A percentile compares a stretch with the other conserved stretches of the same genome.
These are phyloP conservation scores for Heterotis niloticus DNA, from an alignment of 2,113 vertebrate species.

Conservation along the genomic window DNA sequence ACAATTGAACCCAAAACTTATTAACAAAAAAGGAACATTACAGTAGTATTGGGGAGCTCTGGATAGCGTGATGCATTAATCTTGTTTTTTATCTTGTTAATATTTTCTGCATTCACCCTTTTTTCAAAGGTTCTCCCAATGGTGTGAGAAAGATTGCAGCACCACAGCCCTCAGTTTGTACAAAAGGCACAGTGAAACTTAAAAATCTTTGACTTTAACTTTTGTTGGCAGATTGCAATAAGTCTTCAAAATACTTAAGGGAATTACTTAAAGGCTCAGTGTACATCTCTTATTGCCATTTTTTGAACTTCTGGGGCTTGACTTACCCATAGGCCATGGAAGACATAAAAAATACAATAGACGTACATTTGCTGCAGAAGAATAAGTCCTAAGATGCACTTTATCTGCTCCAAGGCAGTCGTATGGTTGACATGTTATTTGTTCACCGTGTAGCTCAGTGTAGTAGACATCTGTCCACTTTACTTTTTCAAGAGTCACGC, in stretches of 20 bases:
- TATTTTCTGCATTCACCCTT: not conserved
- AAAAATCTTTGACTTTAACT: not conserved
- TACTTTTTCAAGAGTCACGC: not conserved
- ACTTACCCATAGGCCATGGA: not conserved
- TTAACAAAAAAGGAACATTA: no score
- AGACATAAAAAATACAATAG: not conserved
- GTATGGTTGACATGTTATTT: not conserved
- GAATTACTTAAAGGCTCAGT: not conserved
- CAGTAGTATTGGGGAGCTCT: no score
- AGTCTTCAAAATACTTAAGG: not conserved
- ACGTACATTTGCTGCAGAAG: not conserved
- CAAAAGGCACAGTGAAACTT: not conserved
- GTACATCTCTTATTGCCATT: not conserved
- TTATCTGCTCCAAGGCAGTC: not conserved
- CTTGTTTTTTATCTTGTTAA: slow-evolving; percentile 6
- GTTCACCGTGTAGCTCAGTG: not conserved
- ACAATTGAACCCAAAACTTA: no score
- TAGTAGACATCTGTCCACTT: not conserved
- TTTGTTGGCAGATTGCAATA: not conserved
- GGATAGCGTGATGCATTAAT: not conserved
- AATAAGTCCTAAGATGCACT: not conserved
- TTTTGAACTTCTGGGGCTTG: not conserved
- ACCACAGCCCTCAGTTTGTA: not conserved
- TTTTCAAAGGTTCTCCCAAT: not conserved
- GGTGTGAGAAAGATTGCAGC: no score